Evolutionary conservation across 2,888 invertebrate genomes (phyloP), one percentile per base, ranked within the genome.

Genomic region (Polylopha cassiicola): DNA sequence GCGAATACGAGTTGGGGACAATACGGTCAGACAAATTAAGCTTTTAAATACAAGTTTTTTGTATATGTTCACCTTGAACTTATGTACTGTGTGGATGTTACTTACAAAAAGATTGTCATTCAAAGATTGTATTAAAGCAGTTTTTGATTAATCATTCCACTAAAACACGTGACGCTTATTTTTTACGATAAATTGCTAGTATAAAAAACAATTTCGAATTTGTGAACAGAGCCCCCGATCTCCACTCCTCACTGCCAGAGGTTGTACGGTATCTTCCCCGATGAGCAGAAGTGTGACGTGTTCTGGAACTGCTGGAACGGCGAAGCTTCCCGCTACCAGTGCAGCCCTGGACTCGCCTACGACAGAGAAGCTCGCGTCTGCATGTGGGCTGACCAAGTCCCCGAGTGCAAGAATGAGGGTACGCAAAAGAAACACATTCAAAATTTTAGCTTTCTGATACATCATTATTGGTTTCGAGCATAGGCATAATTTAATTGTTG

Each of bases 231-330:
- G 77, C 94, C 95, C 16, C 90, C 97, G 63, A 91, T 96, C 65
- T 80, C 91, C 42, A 92, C 95, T 9, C 88, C 94, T 6, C 95
- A 97, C 75, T 97, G 97, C 73, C 74, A 92, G 27, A 88, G 96
- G 43, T 84, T 97, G 53, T 97, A 96, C 78, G 97, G 97, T 64
- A 96, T 97, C 87, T 97, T 96, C 89, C 84, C 95, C 48, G 96
- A 97, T 68, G 93, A 91, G 37, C 86, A 85, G 56, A 94, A 95
- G 77, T 97, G 97, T 73, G 95, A 95, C 79, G 93, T 94, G 8
- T 97, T 97, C 92, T 97, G 96, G 95, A 96, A 95, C 82, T 97
- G 97, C 81, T 97, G 97, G 96, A 95, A 95, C 82, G 97, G 97
- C 34, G 96, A 97, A 74, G 92, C 96, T 3, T 95, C 95, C 68